Percentiles rank a stretch among this genome's conserved stretches.
These are phyloP conservation scores for Dryocosmus kuriphilus DNA, from an alignment of 2,888 invertebrate species.

Conservation along the genomic window DNA sequence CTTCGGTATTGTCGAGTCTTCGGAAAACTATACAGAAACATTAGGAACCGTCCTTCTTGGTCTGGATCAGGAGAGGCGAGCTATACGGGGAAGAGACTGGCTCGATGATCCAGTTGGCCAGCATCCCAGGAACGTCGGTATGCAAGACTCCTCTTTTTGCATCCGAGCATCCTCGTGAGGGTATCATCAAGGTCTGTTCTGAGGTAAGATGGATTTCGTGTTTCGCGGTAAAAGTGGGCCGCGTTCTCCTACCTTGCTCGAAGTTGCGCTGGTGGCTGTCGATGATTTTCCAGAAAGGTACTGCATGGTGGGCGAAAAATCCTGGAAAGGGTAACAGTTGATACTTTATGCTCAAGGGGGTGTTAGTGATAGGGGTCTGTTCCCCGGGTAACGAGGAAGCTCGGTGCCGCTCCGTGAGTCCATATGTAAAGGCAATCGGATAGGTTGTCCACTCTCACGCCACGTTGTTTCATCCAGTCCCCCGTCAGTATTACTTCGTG, in stretches of 20 bases:
- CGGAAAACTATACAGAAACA: conserved; percentile 51
- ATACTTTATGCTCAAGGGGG: too few species aligned
- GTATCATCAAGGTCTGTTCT: conserved; percentile 38
- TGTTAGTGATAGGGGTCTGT: too few species aligned
- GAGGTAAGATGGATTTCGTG: conserved; percentile 46
- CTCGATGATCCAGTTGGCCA: conserved; percentile 52
- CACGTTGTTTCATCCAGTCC: too few species aligned
- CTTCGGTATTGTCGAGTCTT: too few species aligned
- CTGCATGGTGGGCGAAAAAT: too few species aligned
- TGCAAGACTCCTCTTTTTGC: conserved; percentile 27
- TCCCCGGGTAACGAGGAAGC: too few species aligned
- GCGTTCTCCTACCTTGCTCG: neutral
- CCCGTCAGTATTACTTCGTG: too few species aligned
- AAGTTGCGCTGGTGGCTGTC: neutral
- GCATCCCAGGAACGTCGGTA: conserved; percentile 55
- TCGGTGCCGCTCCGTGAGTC: too few species aligned
- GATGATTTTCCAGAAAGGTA: too few species aligned
- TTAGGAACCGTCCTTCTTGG: conserved; percentile 46
- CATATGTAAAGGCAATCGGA: too few species aligned
- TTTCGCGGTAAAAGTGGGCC: too few species aligned
- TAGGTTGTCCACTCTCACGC: too few species aligned
- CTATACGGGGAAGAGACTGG: conserved; percentile 50
- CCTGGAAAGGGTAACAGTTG: conserved; percentile 5
- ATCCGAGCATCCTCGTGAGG: conserved; percentile 40
- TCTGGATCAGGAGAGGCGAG: conserved; percentile 52